Evolutionary conservation across 2,888 invertebrate genomes (phyloP), one percentile per base, ranked within the genome.

Genomic region (Luperina testacea): DNA sequence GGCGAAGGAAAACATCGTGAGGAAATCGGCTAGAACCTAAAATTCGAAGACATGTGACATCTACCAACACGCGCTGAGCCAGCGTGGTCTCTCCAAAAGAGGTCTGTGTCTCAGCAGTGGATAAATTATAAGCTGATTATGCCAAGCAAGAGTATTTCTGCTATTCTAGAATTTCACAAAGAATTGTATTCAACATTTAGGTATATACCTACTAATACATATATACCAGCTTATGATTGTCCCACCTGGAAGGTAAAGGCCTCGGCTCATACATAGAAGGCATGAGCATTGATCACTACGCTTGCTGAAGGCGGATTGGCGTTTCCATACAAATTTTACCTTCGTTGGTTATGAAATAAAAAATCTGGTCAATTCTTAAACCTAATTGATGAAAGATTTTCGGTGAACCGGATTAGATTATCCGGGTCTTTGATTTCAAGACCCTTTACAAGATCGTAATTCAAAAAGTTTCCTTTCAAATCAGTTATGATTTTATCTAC

Each of bases 401-500:
- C 13, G 17, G 53, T 24, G 24, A 53, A 24, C 15, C 8, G 53
- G 1, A 32, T 38, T 38, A 24, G 0, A 53, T 53, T 38, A 9
- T 7, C 6, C 20, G n/a, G 42, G 8, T 13, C 38, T 74, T 68
- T n/a, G n/a, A 38, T 17, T 51, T 73, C 48, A 68, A 68, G 20
- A 38, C 51, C n/a, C 48, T 51, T 32, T 51, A 2, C 20, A 13
- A 51, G 24, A 69, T 11, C 9, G 38, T 61, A 68, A 61, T 51
- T 27, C 20, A 51, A 38, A 42, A 51, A 32, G 24, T 15, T 5
- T 32, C 27, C 0, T 5, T 13, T 13, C 0, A 48, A 48, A 48
- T 45, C 8, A 48, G 24, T 45, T 45, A 61, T 64, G 15, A 69
- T 78, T 71, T 78, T 78, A 48, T 67, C 15, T 8, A 32, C 17